Percentiles rank a stretch among this genome's conserved stretches.
These are phyloP conservation scores for Cylloceria caligata DNA, from an alignment of 2,888 invertebrate genomes.

Conservation along the genomic window DNA sequence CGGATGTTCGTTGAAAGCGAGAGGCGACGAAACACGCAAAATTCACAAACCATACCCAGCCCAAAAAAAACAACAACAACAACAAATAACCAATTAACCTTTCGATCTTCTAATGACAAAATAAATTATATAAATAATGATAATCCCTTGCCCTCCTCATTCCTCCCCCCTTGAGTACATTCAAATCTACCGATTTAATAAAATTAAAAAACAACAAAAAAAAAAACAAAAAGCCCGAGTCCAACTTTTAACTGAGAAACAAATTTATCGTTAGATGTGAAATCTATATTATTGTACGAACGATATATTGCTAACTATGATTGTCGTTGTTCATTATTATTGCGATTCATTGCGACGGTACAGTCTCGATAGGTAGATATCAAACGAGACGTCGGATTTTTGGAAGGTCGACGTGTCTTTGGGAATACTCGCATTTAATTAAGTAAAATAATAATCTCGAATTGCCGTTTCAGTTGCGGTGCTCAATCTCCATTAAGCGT, in stretches of 20 bases:
- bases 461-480: conserved; percentile 46
- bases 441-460: conserved; percentile 20
- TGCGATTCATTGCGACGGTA: conserved; percentile 79
- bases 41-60: conserved; percentile 65
- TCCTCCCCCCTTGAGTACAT: conserved; percentile 47
- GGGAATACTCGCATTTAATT: conserved; percentile 63
- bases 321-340: conserved; percentile 82
- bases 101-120: conserved; percentile 68
- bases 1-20: conserved; percentile 76
- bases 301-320: conserved; percentile 81
- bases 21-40: conserved; percentile 73
- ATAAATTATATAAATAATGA: conserved; percentile 50
- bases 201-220: conserved; percentile 64
- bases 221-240: conserved; percentile 66
- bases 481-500: conserved; percentile 38
- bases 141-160: conserved; percentile 56
- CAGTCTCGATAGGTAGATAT: conserved; percentile 69
- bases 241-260: conserved; percentile 66
- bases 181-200: conserved; percentile 53
- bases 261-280: conserved; percentile 84
- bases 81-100: conserved; percentile 69
- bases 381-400: conserved; percentile 68
- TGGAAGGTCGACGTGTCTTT: conserved; percentile 66
- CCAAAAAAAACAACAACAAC: conserved; percentile 52
- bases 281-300: conserved; percentile 83